A percentile compares a stretch with the other conserved stretches of the same genome.
Conservation (phyloP, 2,888 invertebrate species). For the Catocala nupta region DNA sequence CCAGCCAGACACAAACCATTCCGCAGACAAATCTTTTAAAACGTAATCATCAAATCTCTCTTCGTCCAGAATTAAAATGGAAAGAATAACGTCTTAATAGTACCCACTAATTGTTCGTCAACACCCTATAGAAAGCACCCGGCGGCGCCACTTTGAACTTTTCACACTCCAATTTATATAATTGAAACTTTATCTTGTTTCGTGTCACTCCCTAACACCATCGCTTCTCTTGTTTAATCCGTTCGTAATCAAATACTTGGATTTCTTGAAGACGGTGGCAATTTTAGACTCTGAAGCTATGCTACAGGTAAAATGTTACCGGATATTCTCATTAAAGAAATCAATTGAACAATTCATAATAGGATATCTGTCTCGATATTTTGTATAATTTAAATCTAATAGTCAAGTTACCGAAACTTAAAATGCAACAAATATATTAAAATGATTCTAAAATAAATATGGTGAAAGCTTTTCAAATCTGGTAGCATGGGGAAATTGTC, state of each 20-base stretch:
- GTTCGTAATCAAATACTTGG: slow-evolving; percentile 47
- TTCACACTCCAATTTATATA: slow-evolving; percentile 72
- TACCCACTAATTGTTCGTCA: slow-evolving; percentile 58
- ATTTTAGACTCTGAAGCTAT: slow-evolving; percentile 20
- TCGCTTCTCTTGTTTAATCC: slow-evolving; percentile 49
- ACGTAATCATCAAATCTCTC: slow-evolving; percentile 12
- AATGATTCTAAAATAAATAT: too few species aligned
- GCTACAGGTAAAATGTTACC: neutral
- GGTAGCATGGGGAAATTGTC: too few species aligned
- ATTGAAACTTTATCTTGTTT: slow-evolving; percentile 71
- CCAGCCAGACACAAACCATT: too few species aligned
- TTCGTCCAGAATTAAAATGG: slow-evolving; percentile 20
- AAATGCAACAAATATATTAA: too few species aligned
- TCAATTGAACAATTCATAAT: neutral
- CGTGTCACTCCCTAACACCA: slow-evolving; percentile 53
- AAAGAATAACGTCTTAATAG: slow-evolving; percentile 53
- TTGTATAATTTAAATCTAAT: too few species aligned
- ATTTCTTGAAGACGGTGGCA: slow-evolving; percentile 32
- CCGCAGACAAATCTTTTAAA: too few species aligned
- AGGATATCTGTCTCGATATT: too few species aligned
- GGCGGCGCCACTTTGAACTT: slow-evolving; percentile 71
- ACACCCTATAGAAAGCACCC: slow-evolving; percentile 60
- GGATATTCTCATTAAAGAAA: neutral
- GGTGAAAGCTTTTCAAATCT: too few species aligned
- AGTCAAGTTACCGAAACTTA: too few species aligned